Evolutionary conservation across 2,113 vertebrate species (phyloP), one percentile per base, ranked within the genome.

Genomic region (Sula dactylatra): DNA sequence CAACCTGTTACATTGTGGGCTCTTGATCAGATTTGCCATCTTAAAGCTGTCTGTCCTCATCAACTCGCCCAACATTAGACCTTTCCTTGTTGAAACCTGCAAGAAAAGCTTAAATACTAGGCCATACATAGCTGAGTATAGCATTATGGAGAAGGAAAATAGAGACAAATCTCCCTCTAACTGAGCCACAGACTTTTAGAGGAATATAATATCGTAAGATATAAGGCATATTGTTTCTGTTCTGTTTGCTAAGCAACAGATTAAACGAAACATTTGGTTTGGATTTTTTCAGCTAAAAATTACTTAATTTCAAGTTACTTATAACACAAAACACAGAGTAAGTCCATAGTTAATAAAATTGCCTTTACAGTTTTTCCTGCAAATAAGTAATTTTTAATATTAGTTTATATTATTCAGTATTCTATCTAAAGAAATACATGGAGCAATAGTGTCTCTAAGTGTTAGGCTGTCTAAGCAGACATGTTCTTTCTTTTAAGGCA

Each of bases 1-100:
- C 15, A 76, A 4, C 3, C 29, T 50, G 50, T 79, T 74, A 61
- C 1, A 0, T 3, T 71, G 16, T 50, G 19, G 12, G 16, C 4
- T 65, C 11, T 25, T 65, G 25, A 38, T 50, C 13, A 82, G 5
- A 34, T 34, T 40, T 52, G 50, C 9, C 50, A 74, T 19, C 12
- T 52, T 50, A 56, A 74, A 86, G 15, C 26, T 47, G 16, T 14
- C 26, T 76, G 42, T 47, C 22, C 36, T 47, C 22, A 56, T 19
- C 32, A 16, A 8, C 13, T 61, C 2, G 1, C 3, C 7, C 50
- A 56, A 29, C 3, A 42, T 47, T 7, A 79, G 34, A 79, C 4
- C 2, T 4, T 56, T 82, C 11, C 45, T 74, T 66, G 8, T 31
- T 66, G 15, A 58, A 22, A 73, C 4, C 16, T 34, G 15, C 11